Percentiles rank a stretch among this genome's conserved stretches.
These are phyloP conservation scores for Mohoua ochrocephala DNA, from an alignment of 2,113 vertebrate genomes.

Conservation along the genomic window DNA sequence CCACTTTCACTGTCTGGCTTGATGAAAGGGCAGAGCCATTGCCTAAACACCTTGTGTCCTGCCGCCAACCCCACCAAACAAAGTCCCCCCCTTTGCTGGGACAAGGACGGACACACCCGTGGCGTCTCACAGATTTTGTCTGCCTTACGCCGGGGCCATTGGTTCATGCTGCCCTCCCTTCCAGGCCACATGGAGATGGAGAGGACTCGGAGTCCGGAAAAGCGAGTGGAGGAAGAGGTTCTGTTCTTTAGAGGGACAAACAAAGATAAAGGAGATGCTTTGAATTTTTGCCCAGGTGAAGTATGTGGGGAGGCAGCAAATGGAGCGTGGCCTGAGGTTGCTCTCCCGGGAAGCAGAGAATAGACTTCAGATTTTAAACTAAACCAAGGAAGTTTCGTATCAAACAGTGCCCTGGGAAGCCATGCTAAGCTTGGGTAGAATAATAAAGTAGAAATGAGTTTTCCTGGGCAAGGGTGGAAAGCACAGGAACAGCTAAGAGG, in stretches of 20 bases:
- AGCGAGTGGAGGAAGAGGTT: not conserved
- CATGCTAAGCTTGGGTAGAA: accelerated
- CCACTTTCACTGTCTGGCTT: not conserved
- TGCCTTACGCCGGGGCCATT: accelerated
- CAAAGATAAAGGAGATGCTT: slow-evolving; percentile 8
- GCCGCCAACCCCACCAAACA: not conserved
- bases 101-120: not conserved
- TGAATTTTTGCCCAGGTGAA: not conserved
- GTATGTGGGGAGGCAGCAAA: not conserved
- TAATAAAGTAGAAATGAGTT: not conserved
- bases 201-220: not conserved
- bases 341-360: not conserved
- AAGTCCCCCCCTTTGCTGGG: not conserved
- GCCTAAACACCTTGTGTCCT: not conserved
- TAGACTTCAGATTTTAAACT: not conserved
- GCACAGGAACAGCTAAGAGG: not conserved
- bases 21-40: not conserved
- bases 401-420: not conserved
- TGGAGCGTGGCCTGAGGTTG: not conserved
- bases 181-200: not conserved
- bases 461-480: not conserved
- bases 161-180: not conserved
- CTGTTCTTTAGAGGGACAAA: not conserved
- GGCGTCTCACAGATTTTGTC: not conserved
- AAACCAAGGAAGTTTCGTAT: not conserved